Conservation (phyloP, 2,797 vertebrate genomes). For the Champsocephalus esox region DNA sequence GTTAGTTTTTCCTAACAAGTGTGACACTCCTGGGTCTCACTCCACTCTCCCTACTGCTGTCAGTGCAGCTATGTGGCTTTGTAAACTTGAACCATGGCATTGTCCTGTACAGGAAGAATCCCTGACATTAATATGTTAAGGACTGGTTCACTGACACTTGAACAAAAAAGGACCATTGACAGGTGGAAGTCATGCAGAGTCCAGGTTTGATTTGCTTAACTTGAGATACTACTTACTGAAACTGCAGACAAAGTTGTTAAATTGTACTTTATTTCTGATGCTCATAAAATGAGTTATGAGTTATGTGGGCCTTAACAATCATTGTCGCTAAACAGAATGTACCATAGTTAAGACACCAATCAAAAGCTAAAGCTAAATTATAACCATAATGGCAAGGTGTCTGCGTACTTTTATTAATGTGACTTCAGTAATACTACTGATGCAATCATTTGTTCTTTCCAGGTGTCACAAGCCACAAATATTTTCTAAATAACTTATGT, state of each 20-base stretch:
- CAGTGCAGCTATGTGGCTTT: constrained; percentile 38
- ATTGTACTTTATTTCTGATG: background rate
- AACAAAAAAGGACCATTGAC: background rate
- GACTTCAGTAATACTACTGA: background rate
- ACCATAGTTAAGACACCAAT: too few relatives aligned
- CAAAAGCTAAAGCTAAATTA: background rate
- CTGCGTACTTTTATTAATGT: background rate
- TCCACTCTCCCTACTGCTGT: constrained; percentile 26
- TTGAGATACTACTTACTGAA: background rate
- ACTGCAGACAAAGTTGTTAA: background rate
- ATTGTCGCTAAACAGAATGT: too few relatives aligned
- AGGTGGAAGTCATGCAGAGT: background rate
- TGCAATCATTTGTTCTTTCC: background rate
- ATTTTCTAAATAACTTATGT: background rate
- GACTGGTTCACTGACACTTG: background rate
- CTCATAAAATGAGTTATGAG: background rate
- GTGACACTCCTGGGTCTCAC: constrained; percentile 36
- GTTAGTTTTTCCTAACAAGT: constrained; percentile 56
- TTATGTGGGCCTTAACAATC: too few relatives aligned
- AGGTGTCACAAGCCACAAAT: background rate
- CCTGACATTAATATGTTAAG: constrained; percentile 51
- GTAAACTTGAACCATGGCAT: constrained; percentile 29
- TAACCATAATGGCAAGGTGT: constrained; percentile 4
- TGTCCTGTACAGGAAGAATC: constrained; percentile 21
- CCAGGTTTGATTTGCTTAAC: background rate